These are phyloP conservation scores for Corythoichthys intestinalis DNA, from an alignment of 2,113 vertebrate species.

Conservation along the genomic window DNA sequence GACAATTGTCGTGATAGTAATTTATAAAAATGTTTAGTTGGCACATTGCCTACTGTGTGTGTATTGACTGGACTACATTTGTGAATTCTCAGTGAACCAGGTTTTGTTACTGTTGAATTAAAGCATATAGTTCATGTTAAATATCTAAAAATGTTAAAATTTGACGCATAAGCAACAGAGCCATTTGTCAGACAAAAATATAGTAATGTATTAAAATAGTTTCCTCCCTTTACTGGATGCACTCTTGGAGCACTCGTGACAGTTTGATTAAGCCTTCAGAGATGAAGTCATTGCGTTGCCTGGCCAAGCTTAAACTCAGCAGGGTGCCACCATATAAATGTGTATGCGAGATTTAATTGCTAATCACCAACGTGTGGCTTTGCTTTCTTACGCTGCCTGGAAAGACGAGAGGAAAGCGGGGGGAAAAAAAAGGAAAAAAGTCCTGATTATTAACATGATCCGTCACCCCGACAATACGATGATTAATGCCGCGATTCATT, in stretches of 20 bases:
- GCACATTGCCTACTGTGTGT: no score
- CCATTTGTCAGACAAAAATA: background rate
- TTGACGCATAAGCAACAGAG: background rate
- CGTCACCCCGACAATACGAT: constrained; percentile 59
- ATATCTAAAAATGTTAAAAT: no score
- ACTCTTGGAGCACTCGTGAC: constrained; percentile 33
- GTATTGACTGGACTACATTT: no score
- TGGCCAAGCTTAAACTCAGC: constrained; percentile 47
- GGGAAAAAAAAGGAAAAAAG: background rate
- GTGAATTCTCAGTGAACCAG: no score
- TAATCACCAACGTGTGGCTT: constrained; percentile 59
- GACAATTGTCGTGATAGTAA: no score
- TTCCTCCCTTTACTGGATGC: constrained; percentile 3
- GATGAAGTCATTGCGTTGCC: constrained; percentile 46
- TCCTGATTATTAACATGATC: constrained; percentile 65
- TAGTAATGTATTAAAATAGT: background rate
- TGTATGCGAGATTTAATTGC: constrained; percentile 43
- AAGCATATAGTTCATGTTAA: no score
- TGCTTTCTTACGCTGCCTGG: constrained; percentile 45
- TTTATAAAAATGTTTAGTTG: no score
- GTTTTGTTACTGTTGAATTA: no score
- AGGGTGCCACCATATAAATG: constrained; percentile 34
- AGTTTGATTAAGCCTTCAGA: constrained; percentile 52
- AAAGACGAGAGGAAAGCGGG: background rate
- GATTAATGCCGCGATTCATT: constrained; percentile 67